Base-by-base conservation (phyloP, 2,797 vertebrate genomes). In the Oophaga sylvatica region DNA sequence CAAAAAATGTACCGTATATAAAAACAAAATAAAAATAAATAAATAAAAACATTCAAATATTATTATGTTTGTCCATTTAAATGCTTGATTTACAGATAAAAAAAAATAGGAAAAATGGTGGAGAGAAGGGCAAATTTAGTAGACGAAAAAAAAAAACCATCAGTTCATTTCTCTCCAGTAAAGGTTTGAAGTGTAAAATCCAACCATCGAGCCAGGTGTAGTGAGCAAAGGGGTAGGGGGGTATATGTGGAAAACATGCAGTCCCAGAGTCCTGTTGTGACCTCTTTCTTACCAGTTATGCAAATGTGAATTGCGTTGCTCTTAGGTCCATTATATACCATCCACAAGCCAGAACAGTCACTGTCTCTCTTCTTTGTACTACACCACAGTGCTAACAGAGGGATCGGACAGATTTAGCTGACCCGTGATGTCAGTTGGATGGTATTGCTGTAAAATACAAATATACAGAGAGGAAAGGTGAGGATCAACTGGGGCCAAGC, bases 321-420 rank as follows among this genome's bases (percentile, higher is more conserved):
- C 82, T 88, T 80, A 88, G 75, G 87, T 88, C 87, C 82, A 84
- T 88, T 84, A 73, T 80, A 81, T 80, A 80, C 87, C 87, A 88
- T 85, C 87, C 87, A 88, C 87, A 84, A 73, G 87, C 76, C 83
- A 88, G 57, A 85, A 86, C 76, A 85, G 80, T 85, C 75, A 79
- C 9, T 77, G 86, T 77, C 83, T 85, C 62, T 89, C 88, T 86
- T 73, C 88, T 77, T 60, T 83, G 92, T 91, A 89, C 95, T 95
- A 99, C 94, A 99, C 98, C 96, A 99, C 98, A 68, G 98, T 99
- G 96, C 98, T 99, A 96, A 99, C 98, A 91, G 98, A 99, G 92
- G 98, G 98, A 95, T 99, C 98, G 63, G 98, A 99, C 94, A 99
- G 95, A 96, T 99, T 99, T 95, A 99, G 98, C 94, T 99, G 98